Evolutionary conservation across 2,888 invertebrate genomes (phyloP), one percentile per base, ranked within the genome.

Genomic region (Hypercompe scribonia): DNA sequence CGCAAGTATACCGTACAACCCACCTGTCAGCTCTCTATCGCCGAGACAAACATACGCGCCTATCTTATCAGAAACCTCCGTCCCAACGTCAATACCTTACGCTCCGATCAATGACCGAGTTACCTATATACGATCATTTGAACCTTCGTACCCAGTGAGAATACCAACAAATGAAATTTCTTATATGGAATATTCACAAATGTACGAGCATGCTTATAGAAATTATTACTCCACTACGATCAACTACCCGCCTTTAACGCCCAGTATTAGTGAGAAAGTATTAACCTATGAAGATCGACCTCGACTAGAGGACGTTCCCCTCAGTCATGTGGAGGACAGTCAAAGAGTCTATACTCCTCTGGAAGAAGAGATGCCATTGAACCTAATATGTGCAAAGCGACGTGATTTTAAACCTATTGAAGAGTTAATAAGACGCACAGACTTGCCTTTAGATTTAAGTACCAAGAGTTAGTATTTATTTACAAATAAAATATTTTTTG

Each of bases 391-490:
- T 82, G 80, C 88, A 34, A 94, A 93, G 78, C 87, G 92, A 64
- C 81, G 89, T 58, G 94, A 94, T 70, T 92, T 89, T 87, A 91
- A 86, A 71, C 90, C 94, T 36, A 89, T 94, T 68, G 93, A 93
- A 77, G 90, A 92, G 74, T 90, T 94, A 90, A 89, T 94, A 89
- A 92, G 88, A 86, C 89, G 90, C 65, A 90, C 96, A 78, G 96
- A 96, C 89, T 91, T 95, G 82, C 97, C 97, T 72, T 92, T 97
- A 94, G 97, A 97, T 94, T 96, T 97, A 94, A 97, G 96, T 89
- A 96, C 96, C 81, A 96, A 96, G 84, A 96, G 95, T 94, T 92
- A 88, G 90, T 87, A 86, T 89, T 85, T 78, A 85, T 85, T 82
- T 77, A 79, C 75, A 78, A 79, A 70, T 82, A 84, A 68, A 80